Percentiles rank a stretch among this genome's conserved stretches.
Evolutionary conservation across 1,140 invertebrate species (phyloP).

Genomic region (Bathynomus jamesi): DNA sequence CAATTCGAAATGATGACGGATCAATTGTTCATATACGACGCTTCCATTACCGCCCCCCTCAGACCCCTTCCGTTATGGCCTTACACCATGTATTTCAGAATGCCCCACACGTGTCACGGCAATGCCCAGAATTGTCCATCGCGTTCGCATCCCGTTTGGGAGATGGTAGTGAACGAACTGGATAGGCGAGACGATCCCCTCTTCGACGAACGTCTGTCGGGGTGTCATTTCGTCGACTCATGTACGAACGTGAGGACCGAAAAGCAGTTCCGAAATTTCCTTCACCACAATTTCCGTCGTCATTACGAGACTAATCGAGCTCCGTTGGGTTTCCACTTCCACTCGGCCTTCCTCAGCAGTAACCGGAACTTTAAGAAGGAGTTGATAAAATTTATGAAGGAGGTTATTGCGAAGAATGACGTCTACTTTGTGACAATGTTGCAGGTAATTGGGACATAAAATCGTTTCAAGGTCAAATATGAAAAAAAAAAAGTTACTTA

Average conservation of each 20-base stretch:
- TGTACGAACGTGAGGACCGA: slow-evolving; percentile 84
- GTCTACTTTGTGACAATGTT: slow-evolving; percentile 90
- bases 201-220: slow-evolving; percentile 80
- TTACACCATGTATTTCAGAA: slow-evolving; percentile 88
- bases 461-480: too few species aligned
- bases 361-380: slow-evolving; percentile 88
- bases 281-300: slow-evolving; percentile 88
- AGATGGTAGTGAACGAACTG: slow-evolving; percentile 92
- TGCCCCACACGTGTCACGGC: slow-evolving; percentile 90
- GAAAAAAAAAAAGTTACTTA: too few species aligned
- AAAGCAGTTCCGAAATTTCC: slow-evolving; percentile 50
- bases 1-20: slow-evolving; percentile 95
- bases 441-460: slow-evolving; percentile 61
- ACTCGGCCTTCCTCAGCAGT: slow-evolving; percentile 89
- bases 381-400: slow-evolving; percentile 87
- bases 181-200: slow-evolving; percentile 83
- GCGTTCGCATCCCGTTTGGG: slow-evolving; percentile 83
- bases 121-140: slow-evolving; percentile 87
- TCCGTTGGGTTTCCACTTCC: slow-evolving; percentile 89
- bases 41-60: slow-evolving; percentile 82
- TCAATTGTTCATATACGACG: slow-evolving; percentile 88
- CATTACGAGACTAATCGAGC: slow-evolving; percentile 88
- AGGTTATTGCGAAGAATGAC: slow-evolving; percentile 76
- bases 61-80: slow-evolving; percentile 87
- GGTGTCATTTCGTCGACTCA: slow-evolving; percentile 84